Conservation (phyloP, 2,113 vertebrate genomes). For the Calidris pygmaea region DNA sequence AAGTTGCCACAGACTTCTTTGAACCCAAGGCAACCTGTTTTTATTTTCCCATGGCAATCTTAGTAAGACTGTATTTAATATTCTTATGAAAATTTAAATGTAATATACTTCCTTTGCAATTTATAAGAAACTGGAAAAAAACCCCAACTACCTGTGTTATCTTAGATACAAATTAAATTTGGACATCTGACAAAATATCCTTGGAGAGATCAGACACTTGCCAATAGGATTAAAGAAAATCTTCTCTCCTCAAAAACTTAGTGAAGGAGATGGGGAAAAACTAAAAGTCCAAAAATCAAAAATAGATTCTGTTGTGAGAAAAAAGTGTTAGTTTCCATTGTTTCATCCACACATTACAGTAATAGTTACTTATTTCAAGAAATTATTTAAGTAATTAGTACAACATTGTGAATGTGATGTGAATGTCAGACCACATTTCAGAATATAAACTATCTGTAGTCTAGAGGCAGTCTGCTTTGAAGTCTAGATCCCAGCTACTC, state of each 20-base stretch:
- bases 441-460: neutral
- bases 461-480: neutral
- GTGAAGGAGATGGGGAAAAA: neutral
- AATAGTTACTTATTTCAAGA: neutral
- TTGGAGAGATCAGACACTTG: neutral
- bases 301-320: neutral
- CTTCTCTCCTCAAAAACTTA: neutral
- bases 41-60: neutral
- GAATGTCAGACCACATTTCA: neutral
- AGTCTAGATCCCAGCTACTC: neutral
- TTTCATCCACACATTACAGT: neutral
- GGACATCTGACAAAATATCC: neutral
- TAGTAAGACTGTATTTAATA: neutral
- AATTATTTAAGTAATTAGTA: neutral
- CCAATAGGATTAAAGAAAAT: constrained; percentile 17
- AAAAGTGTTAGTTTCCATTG: neutral
- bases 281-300: neutral
- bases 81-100: neutral
- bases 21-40: neutral
- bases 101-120: neutral
- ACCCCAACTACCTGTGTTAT: neutral
- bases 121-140: neutral
- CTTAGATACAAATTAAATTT: neutral
- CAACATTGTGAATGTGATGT: neutral
- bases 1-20: neutral